Percentiles rank a stretch among this genome's conserved stretches.
These are phyloP conservation scores for Acromyrmex echinatior DNA, from an alignment of 1,140 invertebrate genomes.

Conservation along the genomic window DNA sequence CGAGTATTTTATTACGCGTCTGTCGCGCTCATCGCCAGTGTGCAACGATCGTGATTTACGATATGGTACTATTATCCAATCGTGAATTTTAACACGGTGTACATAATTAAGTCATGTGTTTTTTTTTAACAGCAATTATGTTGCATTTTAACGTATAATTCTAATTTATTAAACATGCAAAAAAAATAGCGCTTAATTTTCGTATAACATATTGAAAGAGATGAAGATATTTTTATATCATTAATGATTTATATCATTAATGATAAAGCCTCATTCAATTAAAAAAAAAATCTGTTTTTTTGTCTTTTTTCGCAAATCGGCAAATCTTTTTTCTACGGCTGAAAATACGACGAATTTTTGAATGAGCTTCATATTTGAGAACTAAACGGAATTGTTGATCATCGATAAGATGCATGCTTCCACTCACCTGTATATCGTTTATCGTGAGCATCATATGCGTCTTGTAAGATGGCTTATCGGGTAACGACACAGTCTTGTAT, in stretches of 20 bases:
- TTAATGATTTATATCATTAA: background rate
- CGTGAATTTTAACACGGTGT: constrained; percentile 51
- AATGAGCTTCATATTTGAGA: background rate
- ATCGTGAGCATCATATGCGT: constrained; percentile 94
- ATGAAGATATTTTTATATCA: background rate
- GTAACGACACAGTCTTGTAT: constrained; percentile 88
- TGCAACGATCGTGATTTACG: constrained; percentile 55
- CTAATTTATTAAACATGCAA: constrained; percentile 36
- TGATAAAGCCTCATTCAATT: background rate
- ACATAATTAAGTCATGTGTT: constrained; percentile 31
- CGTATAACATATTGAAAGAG: background rate
- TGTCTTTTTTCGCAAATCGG: background rate
- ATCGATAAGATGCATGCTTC: background rate
- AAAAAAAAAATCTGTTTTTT: background rate
- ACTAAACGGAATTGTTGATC: background rate
- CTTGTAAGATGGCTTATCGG: constrained; percentile 90
- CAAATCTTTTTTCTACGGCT: background rate
- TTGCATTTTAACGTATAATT: background rate
- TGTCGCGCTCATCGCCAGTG: constrained; percentile 25
- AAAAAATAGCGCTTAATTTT: background rate
- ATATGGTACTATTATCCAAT: constrained; percentile 38
- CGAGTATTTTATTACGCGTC: constrained; percentile 35
- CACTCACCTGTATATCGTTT: constrained; percentile 89
- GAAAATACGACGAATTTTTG: background rate
- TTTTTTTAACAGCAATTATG: constrained; percentile 20